Evolutionary conservation across 2,113 vertebrate genomes (phyloP).

Genomic region (Xenopus laevis): DNA sequence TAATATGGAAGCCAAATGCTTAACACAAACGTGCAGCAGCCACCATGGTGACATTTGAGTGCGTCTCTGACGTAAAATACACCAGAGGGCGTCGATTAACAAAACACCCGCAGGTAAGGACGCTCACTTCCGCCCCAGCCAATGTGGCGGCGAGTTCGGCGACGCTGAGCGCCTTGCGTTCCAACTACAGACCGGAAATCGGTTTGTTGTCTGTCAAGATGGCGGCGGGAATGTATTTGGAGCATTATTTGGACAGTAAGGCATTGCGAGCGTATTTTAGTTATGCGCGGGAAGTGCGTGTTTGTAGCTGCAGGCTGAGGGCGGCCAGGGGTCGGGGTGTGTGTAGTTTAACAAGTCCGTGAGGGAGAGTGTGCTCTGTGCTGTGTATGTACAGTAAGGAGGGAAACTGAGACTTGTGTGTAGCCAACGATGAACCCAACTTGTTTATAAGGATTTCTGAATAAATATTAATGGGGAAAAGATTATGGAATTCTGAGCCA

Average conservation of each 20-base stretch:
- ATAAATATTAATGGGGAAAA: no score
- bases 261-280: background rate
- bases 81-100: background rate
- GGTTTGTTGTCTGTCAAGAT: slow-evolving; percentile 65
- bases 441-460: no score
- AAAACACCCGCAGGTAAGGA: no score
- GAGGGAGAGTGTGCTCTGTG: background rate
- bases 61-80: background rate
- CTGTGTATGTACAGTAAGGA: no score
- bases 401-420: no score
- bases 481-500: no score
- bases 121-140: slow-evolving; percentile 29
- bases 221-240: slow-evolving; percentile 79
- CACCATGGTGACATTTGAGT: no score
- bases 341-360: slow-evolving; percentile 1
- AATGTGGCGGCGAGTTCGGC: background rate
- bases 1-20: no score
- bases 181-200: slow-evolving; percentile 50
- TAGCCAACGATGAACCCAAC: no score
- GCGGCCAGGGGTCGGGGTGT: slow-evolving; percentile 3
- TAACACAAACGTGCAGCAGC: no score
- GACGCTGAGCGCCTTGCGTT: no score
- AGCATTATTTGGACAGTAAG: slow-evolving; percentile 78
- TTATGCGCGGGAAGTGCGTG: slow-evolving; percentile 51
- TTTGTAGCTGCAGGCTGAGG: no score